Evolutionary conservation across 2,888 invertebrate genomes (phyloP).

Genomic region (Dynastes grantii): DNA sequence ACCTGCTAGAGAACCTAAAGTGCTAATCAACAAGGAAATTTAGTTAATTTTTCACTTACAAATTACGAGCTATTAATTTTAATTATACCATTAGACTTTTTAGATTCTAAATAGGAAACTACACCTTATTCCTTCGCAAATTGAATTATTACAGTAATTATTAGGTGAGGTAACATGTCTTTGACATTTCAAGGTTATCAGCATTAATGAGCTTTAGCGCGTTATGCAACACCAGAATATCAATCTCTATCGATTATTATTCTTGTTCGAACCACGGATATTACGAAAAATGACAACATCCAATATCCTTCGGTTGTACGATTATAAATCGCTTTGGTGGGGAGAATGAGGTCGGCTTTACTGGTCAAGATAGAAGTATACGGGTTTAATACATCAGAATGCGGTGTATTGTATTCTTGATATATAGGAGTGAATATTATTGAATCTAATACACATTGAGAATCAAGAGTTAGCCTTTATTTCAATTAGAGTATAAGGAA

Average conservation of each 20-base stretch:
- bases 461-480: no score
- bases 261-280: conserved; percentile 1
- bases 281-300: conserved; percentile 3
- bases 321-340: not conserved
- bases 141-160: conserved; percentile 3
- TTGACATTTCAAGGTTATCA: conserved; percentile 19
- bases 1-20: no score
- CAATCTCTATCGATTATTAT: conserved; percentile 4
- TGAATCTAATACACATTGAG: no score
- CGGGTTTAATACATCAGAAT: not conserved
- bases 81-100: not conserved
- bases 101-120: not conserved
- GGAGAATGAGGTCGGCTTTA: conserved; percentile 5
- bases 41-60: not conserved
- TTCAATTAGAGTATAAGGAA: no score
- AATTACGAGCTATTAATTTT: conserved; percentile 4
- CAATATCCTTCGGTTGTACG: not conserved
- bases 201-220: not conserved
- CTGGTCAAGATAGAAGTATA: not conserved
- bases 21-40: no score
- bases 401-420: not conserved
- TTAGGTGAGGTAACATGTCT: not conserved
- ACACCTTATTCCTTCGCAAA: not conserved
- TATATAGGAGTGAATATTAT: not conserved
- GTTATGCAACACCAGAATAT: conserved; percentile 5